Evolutionary conservation across 2,113 vertebrate species (phyloP).

Genomic region (Clarias macrocephalus): DNA sequence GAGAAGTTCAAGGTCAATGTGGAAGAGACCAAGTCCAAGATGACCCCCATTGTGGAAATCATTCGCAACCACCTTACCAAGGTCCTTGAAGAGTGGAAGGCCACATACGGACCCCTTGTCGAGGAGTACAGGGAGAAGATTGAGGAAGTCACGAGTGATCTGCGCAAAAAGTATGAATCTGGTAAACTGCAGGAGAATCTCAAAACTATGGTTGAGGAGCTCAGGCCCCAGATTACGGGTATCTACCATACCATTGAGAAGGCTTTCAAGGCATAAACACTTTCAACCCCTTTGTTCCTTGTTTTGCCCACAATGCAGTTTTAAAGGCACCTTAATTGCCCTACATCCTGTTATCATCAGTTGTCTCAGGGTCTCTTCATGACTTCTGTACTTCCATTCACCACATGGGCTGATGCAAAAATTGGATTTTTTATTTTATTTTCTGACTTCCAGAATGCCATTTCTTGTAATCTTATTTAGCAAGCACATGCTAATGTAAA

Average conservation of each 20-base stretch:
- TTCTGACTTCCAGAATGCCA: background rate
- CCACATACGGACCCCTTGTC: conserved; percentile 60
- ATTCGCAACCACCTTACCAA: conserved; percentile 68
- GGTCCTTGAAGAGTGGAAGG: conserved; percentile 67
- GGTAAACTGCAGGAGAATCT: conserved; percentile 57
- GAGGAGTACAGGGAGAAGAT: conserved; percentile 71
- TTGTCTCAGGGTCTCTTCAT: background rate
- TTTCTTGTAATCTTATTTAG: background rate
- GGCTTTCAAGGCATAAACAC: background rate
- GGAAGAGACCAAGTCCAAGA: conserved; percentile 76
- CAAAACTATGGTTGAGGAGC: background rate
- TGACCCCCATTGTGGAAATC: conserved; percentile 73
- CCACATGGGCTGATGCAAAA: conserved; percentile 15
- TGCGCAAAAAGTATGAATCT: conserved; percentile 46
- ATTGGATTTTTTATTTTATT: background rate
- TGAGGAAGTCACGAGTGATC: conserved; percentile 37
- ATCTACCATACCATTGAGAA: conserved; percentile 29
- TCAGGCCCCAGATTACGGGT: conserved; percentile 36
- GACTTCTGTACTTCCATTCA: conserved; percentile 31
- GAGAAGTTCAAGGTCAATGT: conserved; percentile 67
- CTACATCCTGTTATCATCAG: background rate
- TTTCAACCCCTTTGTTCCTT: too few relatives aligned
- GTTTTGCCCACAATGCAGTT: background rate
- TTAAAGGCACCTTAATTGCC: background rate
- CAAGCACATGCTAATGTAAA: conserved; percentile 24